phyloP scores from a whole-genome alignment of 2,888 invertebrate genomes.

The Notodonta dromedarius region DNA sequence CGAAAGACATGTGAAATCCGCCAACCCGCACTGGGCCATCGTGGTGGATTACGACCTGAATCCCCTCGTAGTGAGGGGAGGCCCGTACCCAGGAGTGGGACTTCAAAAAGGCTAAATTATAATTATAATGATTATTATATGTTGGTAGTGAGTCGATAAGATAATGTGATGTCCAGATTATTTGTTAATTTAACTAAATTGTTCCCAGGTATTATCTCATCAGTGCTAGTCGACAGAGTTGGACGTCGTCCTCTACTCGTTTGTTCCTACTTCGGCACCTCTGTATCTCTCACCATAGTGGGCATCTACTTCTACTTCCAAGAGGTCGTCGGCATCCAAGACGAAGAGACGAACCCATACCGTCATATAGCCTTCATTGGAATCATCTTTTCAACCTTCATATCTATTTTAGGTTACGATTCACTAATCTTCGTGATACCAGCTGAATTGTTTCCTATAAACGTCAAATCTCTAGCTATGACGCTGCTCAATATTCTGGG shows the following conservation, averaged over 20 bases:
- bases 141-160: too few relatives aligned
- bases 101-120: too few relatives aligned
- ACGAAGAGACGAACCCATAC: constrained; percentile 42
- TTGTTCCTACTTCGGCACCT: constrained; percentile 63
- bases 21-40: too few relatives aligned
- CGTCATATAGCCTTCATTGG: constrained; percentile 69
- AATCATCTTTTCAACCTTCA: constrained; percentile 53
- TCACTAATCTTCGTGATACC: constrained; percentile 76
- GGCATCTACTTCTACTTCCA: constrained; percentile 67
- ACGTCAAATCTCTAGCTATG: constrained; percentile 81
- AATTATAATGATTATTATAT: background rate
- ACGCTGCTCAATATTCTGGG: constrained; percentile 73
- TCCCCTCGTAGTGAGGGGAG: too few relatives aligned
- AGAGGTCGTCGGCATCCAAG: constrained; percentile 46
- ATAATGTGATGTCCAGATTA: background rate
- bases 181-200: background rate
- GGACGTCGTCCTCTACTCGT: constrained; percentile 78
- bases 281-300: constrained; percentile 44
- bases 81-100: too few relatives aligned
- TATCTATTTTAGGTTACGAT: constrained; percentile 71
- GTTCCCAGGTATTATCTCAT: constrained; percentile 61
- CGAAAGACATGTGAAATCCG: too few relatives aligned
- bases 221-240: constrained; percentile 58
- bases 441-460: constrained; percentile 83
- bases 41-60: too few relatives aligned